These are phyloP conservation scores for Pentalonia nigronervosa DNA, from an alignment of 1,140 invertebrate genomes.

Conservation along the genomic window DNA sequence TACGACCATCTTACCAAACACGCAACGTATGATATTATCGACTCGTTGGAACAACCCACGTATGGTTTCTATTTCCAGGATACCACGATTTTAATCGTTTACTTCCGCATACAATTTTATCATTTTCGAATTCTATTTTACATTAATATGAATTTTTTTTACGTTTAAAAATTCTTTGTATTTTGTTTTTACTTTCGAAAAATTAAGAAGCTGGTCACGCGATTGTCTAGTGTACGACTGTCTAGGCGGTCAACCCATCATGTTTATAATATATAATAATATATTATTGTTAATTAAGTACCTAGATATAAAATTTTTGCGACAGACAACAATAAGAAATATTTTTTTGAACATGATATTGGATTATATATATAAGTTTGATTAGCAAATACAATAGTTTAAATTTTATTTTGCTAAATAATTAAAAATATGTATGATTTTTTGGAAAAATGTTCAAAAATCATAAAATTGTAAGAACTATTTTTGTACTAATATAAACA, in stretches of 20 bases:
- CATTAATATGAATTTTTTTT: neutral
- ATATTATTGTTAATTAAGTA: neutral
- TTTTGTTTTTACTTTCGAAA: neutral
- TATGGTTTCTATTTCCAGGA: neutral
- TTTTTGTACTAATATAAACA: neutral
- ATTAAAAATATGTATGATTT: neutral
- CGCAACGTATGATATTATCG: constrained; percentile 42
- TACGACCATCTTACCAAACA: neutral
- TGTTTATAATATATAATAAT: neutral
- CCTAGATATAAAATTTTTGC: neutral
- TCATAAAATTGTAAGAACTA: neutral
- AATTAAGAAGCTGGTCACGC: too few species aligned
- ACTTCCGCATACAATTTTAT: neutral
- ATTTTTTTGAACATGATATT: too few species aligned
- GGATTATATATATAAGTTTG: too few species aligned
- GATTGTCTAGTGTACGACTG: neutral
- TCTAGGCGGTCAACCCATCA: neutral
- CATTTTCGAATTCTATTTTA: neutral
- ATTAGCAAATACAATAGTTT: neutral
- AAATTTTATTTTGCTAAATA: neutral
- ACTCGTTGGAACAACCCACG: neutral
- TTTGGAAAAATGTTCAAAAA: neutral
- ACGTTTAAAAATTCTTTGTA: neutral
- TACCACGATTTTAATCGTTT: neutral
- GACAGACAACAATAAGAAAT: neutral